Evolutionary conservation across 2,888 invertebrate genomes (phyloP).

Genomic region (Lagria hirta): DNA sequence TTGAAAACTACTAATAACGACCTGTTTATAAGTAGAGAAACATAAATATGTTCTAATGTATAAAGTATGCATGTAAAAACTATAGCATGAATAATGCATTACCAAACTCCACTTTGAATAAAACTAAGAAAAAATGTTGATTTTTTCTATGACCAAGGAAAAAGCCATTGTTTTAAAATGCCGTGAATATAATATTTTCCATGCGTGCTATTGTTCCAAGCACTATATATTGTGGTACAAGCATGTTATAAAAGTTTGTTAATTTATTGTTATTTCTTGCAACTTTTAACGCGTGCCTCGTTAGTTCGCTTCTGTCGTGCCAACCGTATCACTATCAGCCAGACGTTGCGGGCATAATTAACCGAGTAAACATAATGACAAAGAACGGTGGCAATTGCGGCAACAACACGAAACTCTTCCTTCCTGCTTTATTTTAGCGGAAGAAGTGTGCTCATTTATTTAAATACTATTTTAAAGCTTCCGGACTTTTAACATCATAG

Average conservation of each 20-base stretch:
- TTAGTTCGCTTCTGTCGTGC: conserved; percentile 11
- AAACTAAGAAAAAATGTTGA: conserved; percentile 39
- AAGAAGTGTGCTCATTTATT: conserved; percentile 2
- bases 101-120: conserved; percentile 35
- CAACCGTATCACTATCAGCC: conserved; percentile 14
- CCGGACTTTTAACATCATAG: no score
- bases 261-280: conserved; percentile 24
- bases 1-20: conserved; percentile 9
- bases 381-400: conserved; percentile 7
- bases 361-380: conserved; percentile 16
- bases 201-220: conserved; percentile 23
- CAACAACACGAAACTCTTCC: conserved; percentile 12
- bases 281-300: conserved; percentile 18
- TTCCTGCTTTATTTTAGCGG: conserved; percentile 9
- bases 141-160: conserved; percentile 33
- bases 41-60: conserved; percentile 22
- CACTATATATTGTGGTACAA: conserved; percentile 15
- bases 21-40: conserved; percentile 7
- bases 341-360: conserved; percentile 16
- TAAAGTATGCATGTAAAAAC: conserved; percentile 30
- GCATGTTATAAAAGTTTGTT: conserved; percentile 23
- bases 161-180: conserved; percentile 40
- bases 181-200: conserved; percentile 26
- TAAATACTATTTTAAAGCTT: no score
- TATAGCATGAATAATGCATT: conserved; percentile 41